phyloP scores from a whole-genome alignment of 1,140 invertebrate genomes.

The Helicoverpa zea region DNA sequence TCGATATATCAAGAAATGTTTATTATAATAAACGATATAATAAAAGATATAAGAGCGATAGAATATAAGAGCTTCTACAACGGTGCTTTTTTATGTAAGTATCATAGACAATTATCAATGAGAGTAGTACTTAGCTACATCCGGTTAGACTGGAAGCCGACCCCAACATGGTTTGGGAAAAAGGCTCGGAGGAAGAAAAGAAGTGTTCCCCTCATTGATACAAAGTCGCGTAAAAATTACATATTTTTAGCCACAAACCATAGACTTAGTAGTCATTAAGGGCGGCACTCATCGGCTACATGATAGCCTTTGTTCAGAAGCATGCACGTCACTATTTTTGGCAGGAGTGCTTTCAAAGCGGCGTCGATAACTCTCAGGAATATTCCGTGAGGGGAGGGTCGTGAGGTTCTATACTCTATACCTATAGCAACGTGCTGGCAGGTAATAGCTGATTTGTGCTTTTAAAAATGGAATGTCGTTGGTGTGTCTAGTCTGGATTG shows the following conservation, averaged over 20 bases:
- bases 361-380: constrained; percentile 29
- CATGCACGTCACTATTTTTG: constrained; percentile 38
- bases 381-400: neutral
- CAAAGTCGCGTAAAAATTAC: no score
- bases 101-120: neutral
- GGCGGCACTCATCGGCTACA: constrained; percentile 9
- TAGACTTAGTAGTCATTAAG: constrained; percentile 12
- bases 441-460: constrained; percentile 21
- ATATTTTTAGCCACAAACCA: neutral
- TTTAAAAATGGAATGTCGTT: neutral
- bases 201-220: no score
- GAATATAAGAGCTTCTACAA: neutral
- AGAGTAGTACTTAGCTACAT: no score
- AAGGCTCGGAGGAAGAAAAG: no score
- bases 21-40: no score
- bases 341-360: constrained; percentile 18
- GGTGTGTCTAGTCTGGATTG: no score
- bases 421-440: constrained; percentile 8
- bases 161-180: no score
- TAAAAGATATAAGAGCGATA: no score
- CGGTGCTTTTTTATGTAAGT: neutral
- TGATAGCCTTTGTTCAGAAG: constrained; percentile 24
- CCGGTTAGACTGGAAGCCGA: no score
- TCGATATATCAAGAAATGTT: no score
- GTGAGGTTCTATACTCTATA: constrained; percentile 11